Evolutionary conservation across 2,113 vertebrate genomes (phyloP).

Genomic region (Trinectes maculatus): DNA sequence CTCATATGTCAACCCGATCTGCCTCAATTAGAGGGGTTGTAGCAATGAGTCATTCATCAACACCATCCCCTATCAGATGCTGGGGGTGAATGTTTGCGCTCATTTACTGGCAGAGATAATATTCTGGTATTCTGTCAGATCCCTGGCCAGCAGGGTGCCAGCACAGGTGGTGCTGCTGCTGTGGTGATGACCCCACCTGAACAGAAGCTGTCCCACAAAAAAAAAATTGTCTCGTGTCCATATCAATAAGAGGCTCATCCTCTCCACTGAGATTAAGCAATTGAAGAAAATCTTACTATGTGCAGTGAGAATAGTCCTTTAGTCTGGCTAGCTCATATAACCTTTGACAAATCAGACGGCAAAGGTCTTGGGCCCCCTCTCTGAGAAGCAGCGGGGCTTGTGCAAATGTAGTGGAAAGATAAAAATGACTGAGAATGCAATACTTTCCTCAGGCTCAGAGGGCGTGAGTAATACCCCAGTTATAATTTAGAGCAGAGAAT

Average conservation of each 20-base stretch:
- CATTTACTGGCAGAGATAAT: constrained; percentile 58
- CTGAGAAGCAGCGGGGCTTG: constrained; percentile 19
- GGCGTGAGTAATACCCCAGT: constrained; percentile 75
- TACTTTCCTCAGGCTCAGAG: constrained; percentile 67
- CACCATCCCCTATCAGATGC: constrained; percentile 68
- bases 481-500: constrained; percentile 78
- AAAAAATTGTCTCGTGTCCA: constrained; percentile 36
- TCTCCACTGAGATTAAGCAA: constrained; percentile 43
- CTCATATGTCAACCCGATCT: constrained; percentile 61
- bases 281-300: neutral
- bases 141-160: constrained; percentile 55
- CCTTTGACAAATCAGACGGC: constrained; percentile 20
- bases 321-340: constrained; percentile 31
- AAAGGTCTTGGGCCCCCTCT: constrained; percentile 33
- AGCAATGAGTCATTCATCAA: constrained; percentile 72
- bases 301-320: neutral
- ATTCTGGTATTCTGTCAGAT: constrained; percentile 68
- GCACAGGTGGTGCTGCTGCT: constrained; percentile 63
- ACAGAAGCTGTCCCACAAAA: constrained; percentile 41
- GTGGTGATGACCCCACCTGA: constrained; percentile 44
- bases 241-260: constrained; percentile 48
- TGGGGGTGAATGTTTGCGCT: constrained; percentile 66
- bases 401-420: constrained; percentile 59
- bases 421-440: constrained; percentile 65
- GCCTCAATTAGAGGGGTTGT: constrained; percentile 63